Percentiles rank a stretch among this genome's conserved stretches.
phyloP scores from a whole-genome alignment of 1,140 invertebrate genomes.

The Drosophila yakuba region DNA sequence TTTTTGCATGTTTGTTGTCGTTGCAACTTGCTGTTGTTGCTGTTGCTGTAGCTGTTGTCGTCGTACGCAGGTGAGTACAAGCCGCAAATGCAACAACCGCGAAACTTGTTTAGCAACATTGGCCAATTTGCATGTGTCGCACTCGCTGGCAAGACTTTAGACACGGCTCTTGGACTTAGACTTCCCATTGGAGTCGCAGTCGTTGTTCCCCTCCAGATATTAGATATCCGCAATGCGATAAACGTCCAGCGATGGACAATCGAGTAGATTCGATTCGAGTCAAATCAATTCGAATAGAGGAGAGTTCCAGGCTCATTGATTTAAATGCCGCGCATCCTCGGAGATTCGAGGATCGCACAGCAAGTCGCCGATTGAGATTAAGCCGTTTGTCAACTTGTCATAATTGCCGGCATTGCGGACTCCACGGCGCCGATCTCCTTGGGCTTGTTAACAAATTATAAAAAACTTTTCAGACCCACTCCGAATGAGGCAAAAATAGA shows the following conservation, averaged over 20 bases:
- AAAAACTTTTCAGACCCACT: conserved; percentile 52
- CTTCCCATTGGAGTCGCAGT: conserved; percentile 6
- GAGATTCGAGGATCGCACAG: conserved; percentile 51
- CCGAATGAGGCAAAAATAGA: not conserved
- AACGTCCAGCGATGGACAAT: conserved; percentile 41
- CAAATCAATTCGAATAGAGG: not conserved
- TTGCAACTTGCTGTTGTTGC: not conserved
- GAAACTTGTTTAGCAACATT: conserved; percentile 81
- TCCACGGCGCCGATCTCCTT: conserved; percentile 62
- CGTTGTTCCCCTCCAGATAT: conserved; percentile 47
- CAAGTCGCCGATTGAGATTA: conserved; percentile 75
- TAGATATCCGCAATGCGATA: conserved; percentile 79
- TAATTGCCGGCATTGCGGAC: conserved; percentile 58
- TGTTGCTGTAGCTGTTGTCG: conserved; percentile 43
- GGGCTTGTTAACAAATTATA: conserved; percentile 75
- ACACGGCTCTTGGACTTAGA: conserved; percentile 24
- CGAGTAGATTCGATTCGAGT: not conserved
- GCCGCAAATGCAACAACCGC: conserved; percentile 32
- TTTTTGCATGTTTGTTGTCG: conserved; percentile 61
- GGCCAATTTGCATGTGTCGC: conserved; percentile 82
- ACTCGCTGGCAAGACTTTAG: conserved; percentile 49
- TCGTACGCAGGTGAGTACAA: conserved; percentile 81
- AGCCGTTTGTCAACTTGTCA: conserved; percentile 83
- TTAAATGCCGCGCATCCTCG: conserved; percentile 70
- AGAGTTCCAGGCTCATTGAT: conserved; percentile 62